Conservation (phyloP, 2,888 invertebrate genomes). For the Drosophila hamatofila region DNA sequence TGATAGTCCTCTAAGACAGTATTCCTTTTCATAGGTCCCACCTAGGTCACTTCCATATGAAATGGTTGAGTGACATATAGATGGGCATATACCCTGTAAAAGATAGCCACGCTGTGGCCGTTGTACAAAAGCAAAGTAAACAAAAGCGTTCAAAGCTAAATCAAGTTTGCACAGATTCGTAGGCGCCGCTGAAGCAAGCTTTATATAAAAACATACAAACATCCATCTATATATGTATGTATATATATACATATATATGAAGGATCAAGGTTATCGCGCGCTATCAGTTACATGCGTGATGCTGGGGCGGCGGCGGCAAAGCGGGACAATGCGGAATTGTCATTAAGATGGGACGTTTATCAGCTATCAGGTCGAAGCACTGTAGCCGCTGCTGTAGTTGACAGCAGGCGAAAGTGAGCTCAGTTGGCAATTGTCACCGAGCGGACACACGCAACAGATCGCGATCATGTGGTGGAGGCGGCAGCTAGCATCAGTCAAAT, state of each 20-base stretch:
- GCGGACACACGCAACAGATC: slow-evolving; percentile 2
- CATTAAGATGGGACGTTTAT: slow-evolving; percentile 31
- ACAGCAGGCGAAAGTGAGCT: slow-evolving; percentile 42
- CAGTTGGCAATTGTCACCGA: slow-evolving; percentile 11
- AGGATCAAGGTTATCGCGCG: slow-evolving; percentile 72
- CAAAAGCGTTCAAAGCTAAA: slow-evolving; percentile 21
- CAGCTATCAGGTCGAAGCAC: slow-evolving; percentile 22
- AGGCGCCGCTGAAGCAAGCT: background rate
- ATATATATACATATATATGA: slow-evolving; percentile 16
- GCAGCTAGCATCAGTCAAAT: slow-evolving; percentile 37
- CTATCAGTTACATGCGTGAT: slow-evolving; percentile 36
- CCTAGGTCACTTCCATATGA: no score
- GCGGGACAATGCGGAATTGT: slow-evolving; percentile 16
- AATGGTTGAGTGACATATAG: background rate
- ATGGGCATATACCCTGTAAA: slow-evolving; percentile 1
- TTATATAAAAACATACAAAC: background rate
- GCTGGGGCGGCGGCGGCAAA: slow-evolving; percentile 5
- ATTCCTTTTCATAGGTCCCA: background rate
- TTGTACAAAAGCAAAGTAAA: background rate
- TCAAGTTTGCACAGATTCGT: slow-evolving; percentile 20
- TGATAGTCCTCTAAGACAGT: background rate
- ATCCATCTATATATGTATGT: background rate
- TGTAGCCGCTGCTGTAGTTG: slow-evolving; percentile 5
- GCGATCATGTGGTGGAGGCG: slow-evolving; percentile 60
- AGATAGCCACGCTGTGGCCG: background rate